Evolutionary conservation across 2,888 invertebrate genomes (phyloP).

Genomic region (Lasioglossum leucozonium): DNA sequence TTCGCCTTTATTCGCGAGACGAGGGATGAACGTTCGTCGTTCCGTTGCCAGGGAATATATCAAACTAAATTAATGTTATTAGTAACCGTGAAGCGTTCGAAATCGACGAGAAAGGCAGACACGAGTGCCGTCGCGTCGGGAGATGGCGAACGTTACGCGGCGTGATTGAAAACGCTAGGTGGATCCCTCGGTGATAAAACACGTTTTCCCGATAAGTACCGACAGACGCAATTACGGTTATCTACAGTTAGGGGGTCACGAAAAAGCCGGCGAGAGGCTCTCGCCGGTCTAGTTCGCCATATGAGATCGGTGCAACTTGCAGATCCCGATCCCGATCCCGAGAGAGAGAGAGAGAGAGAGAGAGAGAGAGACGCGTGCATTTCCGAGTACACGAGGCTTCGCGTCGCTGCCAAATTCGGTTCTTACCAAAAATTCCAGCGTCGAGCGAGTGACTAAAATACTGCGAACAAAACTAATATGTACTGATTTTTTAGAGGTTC

Average conservation of each 20-base stretch:
- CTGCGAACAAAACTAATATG: background rate
- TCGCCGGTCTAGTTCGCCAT: slow-evolving; percentile 75
- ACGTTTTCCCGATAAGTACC: slow-evolving; percentile 58
- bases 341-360: background rate
- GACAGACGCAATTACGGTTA: slow-evolving; percentile 65
- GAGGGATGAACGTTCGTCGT: background rate
- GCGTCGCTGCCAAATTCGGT: background rate
- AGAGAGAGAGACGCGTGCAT: background rate
- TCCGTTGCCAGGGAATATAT: background rate
- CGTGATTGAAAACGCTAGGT: slow-evolving; percentile 29
- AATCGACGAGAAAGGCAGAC: background rate
- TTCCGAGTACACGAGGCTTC: too few relatives aligned
- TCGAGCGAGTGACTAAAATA: background rate
- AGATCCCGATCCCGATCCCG: background rate
- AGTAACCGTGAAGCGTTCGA: background rate
- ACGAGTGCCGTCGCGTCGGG: background rate
- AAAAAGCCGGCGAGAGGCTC: slow-evolving; percentile 63
- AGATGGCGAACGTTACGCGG: slow-evolving; percentile 9
- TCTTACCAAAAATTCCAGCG: background rate
- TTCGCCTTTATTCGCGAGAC: background rate
- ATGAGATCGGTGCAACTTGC: slow-evolving; percentile 35
- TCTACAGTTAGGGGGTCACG: slow-evolving; percentile 77
- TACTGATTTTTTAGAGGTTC: background rate
- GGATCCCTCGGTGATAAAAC: slow-evolving; percentile 55
- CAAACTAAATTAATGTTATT: slow-evolving; percentile 13